A percentile compares a stretch with the other conserved stretches of the same genome.
These are phyloP conservation scores for Melanotaenia nigrans DNA, from an alignment of 2,797 vertebrate genomes.

Conservation along the genomic window DNA sequence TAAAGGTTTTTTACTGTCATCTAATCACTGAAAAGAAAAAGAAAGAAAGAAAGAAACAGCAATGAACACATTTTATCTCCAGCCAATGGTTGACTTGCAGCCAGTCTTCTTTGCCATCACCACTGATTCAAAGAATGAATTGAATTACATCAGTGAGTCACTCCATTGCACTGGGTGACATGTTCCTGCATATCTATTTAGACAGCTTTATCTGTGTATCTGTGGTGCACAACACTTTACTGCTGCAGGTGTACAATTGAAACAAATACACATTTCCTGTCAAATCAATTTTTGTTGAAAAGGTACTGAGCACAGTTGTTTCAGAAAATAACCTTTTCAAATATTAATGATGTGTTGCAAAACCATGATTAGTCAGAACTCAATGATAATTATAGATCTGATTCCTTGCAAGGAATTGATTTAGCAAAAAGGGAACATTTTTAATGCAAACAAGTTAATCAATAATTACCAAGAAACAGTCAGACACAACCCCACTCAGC, in stretches of 20 bases:
- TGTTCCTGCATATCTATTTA: neutral
- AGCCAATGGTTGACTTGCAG: neutral
- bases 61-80: neutral
- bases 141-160: neutral
- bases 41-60: neutral
- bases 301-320: neutral
- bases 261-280: neutral
- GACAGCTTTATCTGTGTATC: neutral
- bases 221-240: neutral
- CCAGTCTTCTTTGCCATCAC: neutral
- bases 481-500: neutral
- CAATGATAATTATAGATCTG: slow-evolving; percentile 27
- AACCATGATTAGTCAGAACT: slow-evolving; percentile 19
- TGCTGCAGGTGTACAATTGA: neutral
- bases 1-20: neutral
- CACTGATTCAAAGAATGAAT: neutral
- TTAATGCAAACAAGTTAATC: slow-evolving; percentile 40
- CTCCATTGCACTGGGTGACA: neutral
- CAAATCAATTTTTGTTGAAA: neutral
- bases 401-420: slow-evolving; percentile 16
- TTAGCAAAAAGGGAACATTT: slow-evolving; percentile 7
- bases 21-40: neutral
- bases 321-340: neutral
- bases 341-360: neutral
- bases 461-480: slow-evolving; percentile 21